Evolutionary conservation across 2,797 vertebrate species (phyloP), one percentile per base, ranked within the genome.

Genomic region (Cossypha niveicapilla): DNA sequence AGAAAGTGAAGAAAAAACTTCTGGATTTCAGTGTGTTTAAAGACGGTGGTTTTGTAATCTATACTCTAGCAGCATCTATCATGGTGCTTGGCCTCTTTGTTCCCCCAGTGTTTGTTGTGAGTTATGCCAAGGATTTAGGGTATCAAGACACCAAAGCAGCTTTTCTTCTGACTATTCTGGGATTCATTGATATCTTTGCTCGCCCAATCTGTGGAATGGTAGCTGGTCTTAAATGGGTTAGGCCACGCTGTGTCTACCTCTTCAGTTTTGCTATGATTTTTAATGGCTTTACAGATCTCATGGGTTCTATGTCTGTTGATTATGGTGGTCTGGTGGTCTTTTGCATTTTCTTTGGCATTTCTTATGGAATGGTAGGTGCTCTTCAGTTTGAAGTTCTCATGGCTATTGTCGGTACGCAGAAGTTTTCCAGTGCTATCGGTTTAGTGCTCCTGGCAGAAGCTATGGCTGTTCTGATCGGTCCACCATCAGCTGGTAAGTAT

Each of bases 341-440:
- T 93, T 99, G 99, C 88, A 97, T 99, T 97, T 99, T 99, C 97
- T 99, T 99, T 32, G 99, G 99, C 86, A 95, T 99, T 95, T 99
- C 99, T 61, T 99, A 99, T 0, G 99, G 99, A 83, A 99, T 99
- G 99, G 99, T 99, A 96, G 99, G 99, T 5, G 99, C 99, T 9
- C 98, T 99, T 91, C 99, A 99, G 97, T 99, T 99, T 77, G 99
- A 99, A 97, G 99, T 99, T 79, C 98, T 99, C 87, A 99, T 99
- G 99, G 92, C 98, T 19, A 98, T 99, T 7, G 99, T 99, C 67
- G 99, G 99, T 22, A 99, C 99, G 1, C 97, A 98, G 61, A 99
- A 98, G 95, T 99, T 99, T 97, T 98, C 99, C 97, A 99, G 99
- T 18, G 99, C 99, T 87, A 99, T 99, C 0, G 99, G 99, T 57